Percentiles rank a stretch among this genome's conserved stretches.
These are phyloP conservation scores for Rhinichthys osculus DNA, from an alignment of 2,797 vertebrate species.

Conservation along the genomic window DNA sequence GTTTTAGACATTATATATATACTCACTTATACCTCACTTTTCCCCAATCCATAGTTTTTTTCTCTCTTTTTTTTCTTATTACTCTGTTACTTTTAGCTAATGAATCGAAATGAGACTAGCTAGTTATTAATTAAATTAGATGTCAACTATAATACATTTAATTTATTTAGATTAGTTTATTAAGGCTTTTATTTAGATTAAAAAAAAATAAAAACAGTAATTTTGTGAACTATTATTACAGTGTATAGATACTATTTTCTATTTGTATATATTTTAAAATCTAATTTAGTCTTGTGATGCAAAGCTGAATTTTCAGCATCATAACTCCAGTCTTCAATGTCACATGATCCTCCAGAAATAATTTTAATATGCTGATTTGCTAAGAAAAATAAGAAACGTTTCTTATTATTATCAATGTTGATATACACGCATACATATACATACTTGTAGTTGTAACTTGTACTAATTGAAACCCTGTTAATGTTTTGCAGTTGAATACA, in stretches of 20 bases:
- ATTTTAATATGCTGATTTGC: not conserved
- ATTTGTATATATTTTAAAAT: not conserved
- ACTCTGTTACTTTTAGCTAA: not conserved
- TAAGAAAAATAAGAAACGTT: not conserved
- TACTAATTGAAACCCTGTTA: not conserved
- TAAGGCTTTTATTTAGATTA: not conserved
- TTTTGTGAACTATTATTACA: not conserved
- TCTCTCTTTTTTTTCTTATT: not conserved
- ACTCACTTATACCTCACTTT: too few relatives aligned
- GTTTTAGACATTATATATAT: not conserved
- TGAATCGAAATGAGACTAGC: not conserved
- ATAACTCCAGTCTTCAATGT: not conserved
- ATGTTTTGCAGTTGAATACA: constrained; percentile 30
- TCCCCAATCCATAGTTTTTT: too few relatives aligned
- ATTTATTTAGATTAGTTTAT: not conserved
- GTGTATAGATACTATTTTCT: not conserved
- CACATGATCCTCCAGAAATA: not conserved
- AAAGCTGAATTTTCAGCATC: not conserved
- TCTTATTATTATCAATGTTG: not conserved
- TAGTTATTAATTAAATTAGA: too few relatives aligned
- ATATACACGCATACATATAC: not conserved
- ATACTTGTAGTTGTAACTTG: not conserved
- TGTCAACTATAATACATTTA: not conserved
- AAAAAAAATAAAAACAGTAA: not conserved
- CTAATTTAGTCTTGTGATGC: not conserved